Conservation (phyloP, 2,888 invertebrate species). For the Baccha elongata region DNA sequence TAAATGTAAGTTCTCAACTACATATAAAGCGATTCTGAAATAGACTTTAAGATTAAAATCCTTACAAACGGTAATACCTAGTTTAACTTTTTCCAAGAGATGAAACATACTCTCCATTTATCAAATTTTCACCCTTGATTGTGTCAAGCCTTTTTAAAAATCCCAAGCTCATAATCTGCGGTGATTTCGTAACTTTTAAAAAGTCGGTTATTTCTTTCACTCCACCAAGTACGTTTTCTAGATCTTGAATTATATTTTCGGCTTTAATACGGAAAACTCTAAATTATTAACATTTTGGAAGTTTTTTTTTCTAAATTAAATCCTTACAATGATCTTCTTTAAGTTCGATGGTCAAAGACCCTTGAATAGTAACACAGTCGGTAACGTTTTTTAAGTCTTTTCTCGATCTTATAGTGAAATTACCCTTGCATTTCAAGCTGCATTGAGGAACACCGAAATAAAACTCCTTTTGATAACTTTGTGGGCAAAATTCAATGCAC, state of each 20-base stretch:
- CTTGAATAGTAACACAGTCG: constrained; percentile 88
- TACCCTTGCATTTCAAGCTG: constrained; percentile 75
- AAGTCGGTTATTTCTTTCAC: constrained; percentile 87
- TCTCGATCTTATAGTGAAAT: constrained; percentile 74
- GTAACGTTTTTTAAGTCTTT: constrained; percentile 81
- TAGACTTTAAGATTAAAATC: too few species aligned
- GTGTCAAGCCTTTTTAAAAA: constrained; percentile 86
- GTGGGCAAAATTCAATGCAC: constrained; percentile 89
- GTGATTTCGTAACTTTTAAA: constrained; percentile 86
- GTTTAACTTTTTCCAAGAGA: background rate
- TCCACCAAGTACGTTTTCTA: constrained; percentile 85
- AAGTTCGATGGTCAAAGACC: constrained; percentile 85
- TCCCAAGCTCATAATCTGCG: constrained; percentile 85
- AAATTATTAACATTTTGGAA: background rate
- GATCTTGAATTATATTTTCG: constrained; percentile 78
- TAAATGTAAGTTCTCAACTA: constrained; percentile 87
- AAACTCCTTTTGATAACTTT: constrained; percentile 77
- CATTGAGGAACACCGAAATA: constrained; percentile 70
- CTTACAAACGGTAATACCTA: too few species aligned
- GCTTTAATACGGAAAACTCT: constrained; percentile 72
- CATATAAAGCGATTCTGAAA: constrained; percentile 83
- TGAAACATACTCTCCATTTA: constrained; percentile 76
- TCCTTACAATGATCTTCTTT: constrained; percentile 76
- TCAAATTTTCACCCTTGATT: constrained; percentile 84
- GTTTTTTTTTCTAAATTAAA: background rate